phyloP scores from a whole-genome alignment of 2,888 invertebrate species.

The Drosophila buzzatii region DNA sequence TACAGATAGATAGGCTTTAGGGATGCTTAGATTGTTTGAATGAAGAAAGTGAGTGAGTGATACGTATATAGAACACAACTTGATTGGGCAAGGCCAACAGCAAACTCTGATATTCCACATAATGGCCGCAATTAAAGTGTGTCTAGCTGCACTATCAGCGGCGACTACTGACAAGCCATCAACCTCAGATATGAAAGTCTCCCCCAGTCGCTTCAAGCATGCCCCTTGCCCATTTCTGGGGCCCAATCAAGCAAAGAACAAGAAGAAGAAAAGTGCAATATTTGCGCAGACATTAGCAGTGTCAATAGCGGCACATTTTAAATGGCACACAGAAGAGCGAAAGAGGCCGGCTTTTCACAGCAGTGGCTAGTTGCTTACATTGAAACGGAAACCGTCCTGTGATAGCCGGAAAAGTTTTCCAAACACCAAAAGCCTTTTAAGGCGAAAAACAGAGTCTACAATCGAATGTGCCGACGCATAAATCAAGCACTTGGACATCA shows the following conservation, averaged over 20 bases:
- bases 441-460: conserved; percentile 43
- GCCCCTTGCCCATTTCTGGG: conserved; percentile 10
- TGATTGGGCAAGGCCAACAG: conserved; percentile 21
- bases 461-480: conserved; percentile 59
- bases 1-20: too few species aligned
- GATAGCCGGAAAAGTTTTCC: conserved; percentile 65
- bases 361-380: conserved; percentile 9
- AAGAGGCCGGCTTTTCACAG: neutral
- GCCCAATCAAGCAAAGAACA: conserved; percentile 36
- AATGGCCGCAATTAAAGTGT: conserved; percentile 49
- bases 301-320: conserved; percentile 66
- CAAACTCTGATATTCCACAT: conserved; percentile 28
- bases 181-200: conserved; percentile 27
- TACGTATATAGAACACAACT: neutral
- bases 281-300: conserved; percentile 73
- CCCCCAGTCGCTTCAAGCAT: neutral
- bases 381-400: conserved; percentile 63
- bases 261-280: conserved; percentile 60
- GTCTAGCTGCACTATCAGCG: conserved; percentile 42
- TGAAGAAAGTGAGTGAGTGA: neutral
- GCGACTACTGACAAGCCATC: conserved; percentile 51
- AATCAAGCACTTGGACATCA: conserved; percentile 60
- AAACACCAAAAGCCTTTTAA: conserved; percentile 66
- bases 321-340: conserved; percentile 37
- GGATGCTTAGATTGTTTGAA: neutral